Percentiles rank a stretch among this genome's conserved stretches.
phyloP scores from a whole-genome alignment of 1,140 invertebrate species.

The Sinonovacula constricta region DNA sequence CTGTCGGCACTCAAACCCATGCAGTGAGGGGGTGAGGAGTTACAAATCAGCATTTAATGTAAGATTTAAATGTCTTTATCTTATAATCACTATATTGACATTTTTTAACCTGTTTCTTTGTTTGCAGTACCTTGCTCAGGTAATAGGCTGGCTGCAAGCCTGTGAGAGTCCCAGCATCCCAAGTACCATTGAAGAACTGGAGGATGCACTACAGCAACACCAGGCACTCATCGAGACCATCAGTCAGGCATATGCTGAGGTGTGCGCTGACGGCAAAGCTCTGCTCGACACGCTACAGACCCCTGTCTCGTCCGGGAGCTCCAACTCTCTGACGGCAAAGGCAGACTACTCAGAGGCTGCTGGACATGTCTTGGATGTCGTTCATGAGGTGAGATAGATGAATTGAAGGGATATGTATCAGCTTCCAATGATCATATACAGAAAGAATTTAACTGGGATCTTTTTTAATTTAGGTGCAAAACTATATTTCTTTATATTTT shows the following conservation, averaged over 20 bases:
- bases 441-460: no score
- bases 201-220: constrained; percentile 94
- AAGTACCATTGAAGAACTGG: constrained; percentile 91
- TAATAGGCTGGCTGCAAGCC: constrained; percentile 92
- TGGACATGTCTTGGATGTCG: constrained; percentile 80
- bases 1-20: no score
- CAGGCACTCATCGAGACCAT: constrained; percentile 97
- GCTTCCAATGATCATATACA: no score
- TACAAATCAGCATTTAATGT: background rate
- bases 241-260: constrained; percentile 98
- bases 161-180: constrained; percentile 90
- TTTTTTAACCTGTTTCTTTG: constrained; percentile 12
- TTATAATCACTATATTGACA: background rate
- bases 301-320: constrained; percentile 78
- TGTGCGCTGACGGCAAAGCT: constrained; percentile 81
- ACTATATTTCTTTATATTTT: no score
- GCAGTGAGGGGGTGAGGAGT: no score
- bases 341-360: constrained; percentile 95
- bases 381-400: constrained; percentile 83
- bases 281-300: constrained; percentile 79
- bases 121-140: constrained; percentile 92
- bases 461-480: no score
- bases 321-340: constrained; percentile 87
- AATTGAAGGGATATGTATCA: no score
- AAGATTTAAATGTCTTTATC: background rate